Base-by-base conservation (phyloP, 92 coral and sea anemone species). In the Micromussa lordhowensis region DNA sequence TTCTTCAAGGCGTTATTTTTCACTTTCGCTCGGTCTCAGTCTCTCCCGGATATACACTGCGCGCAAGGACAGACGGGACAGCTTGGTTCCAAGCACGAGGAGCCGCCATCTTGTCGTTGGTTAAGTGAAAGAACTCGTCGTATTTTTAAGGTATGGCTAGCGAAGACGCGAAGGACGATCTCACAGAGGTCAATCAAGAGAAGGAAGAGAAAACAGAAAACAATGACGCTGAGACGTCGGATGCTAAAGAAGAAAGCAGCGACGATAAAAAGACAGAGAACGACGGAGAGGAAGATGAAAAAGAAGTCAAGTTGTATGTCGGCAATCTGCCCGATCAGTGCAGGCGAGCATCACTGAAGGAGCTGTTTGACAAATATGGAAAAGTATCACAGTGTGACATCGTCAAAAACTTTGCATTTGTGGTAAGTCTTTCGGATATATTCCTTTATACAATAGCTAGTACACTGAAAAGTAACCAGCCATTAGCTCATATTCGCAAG, bases 291-390 rank as follows among this genome's bases (percentile, higher is more conserved):
- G 64, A 76, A 10, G 85, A 28, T 10, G 93, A 72, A 68, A 86
- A 75, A 82, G 94, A 82, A n/a, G 90, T 90, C 48, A 97, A 97
- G 85, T 82, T 97, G 8, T 97, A 97, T 76, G 95, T 97, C 2
- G 99, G 99, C 8, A 97, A 97, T 80, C 90, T 97, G 64, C 99
- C 98, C 24, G 99, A 97, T 80, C 92, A 93, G 77, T 97, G 99
- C 81, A 85, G 90, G 34, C 90, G 95, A 86, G 91, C 91, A 9
- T 88, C 95, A 38, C 91, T 97, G 57, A 77, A 92, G 78, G 94
- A 92, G 40, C 89, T 95, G 19, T 97, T 97, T 81, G 86, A 88
- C 21, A 97, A 97, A 85, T 94, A 94, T 77, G 99, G 99, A 5
- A 91, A 87, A 86, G 94, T 97, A 17, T 91, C 98, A 51, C 98